Percentiles rank a stretch among this genome's conserved stretches.
phyloP scores from a whole-genome alignment of 1,140 invertebrate genomes.

The Caenorhabditis remanei region DNA sequence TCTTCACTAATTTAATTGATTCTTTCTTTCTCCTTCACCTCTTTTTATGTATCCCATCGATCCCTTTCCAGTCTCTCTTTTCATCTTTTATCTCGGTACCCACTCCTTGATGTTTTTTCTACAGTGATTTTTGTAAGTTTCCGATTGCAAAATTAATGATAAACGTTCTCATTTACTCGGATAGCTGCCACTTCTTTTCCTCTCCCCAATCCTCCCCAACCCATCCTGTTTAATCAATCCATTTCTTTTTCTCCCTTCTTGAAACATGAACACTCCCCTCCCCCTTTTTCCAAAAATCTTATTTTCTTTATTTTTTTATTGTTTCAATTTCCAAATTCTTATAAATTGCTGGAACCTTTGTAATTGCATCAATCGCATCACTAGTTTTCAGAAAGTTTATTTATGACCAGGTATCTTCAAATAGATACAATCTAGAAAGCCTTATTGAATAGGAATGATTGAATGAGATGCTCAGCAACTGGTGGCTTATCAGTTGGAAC shows the following conservation, averaged over 20 bases:
- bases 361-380: neutral
- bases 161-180: conserved; percentile 47
- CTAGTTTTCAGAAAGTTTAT: too few relatives aligned
- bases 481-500: conserved; percentile 80
- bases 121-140: conserved; percentile 51
- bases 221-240: neutral
- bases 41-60: conserved; percentile 44
- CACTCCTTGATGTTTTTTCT: neutral
- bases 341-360: conserved; percentile 24
- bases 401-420: neutral
- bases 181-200: conserved; percentile 57
- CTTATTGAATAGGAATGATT: conserved; percentile 72
- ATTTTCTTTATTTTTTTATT: conserved; percentile 44
- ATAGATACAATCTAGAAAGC: conserved; percentile 52
- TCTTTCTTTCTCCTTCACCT: neutral
- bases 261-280: conserved; percentile 20
- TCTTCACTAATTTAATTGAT: conserved; percentile 43
- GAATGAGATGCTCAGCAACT: conserved; percentile 78
- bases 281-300: conserved; percentile 38
- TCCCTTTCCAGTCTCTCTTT: conserved; percentile 33
- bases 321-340: conserved; percentile 53
- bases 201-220: conserved; percentile 29
- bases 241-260: neutral
- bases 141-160: conserved; percentile 39
- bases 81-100: conserved; percentile 13